phyloP scores from a whole-genome alignment of 2,113 vertebrate species.

The Pelecanus crispus region DNA sequence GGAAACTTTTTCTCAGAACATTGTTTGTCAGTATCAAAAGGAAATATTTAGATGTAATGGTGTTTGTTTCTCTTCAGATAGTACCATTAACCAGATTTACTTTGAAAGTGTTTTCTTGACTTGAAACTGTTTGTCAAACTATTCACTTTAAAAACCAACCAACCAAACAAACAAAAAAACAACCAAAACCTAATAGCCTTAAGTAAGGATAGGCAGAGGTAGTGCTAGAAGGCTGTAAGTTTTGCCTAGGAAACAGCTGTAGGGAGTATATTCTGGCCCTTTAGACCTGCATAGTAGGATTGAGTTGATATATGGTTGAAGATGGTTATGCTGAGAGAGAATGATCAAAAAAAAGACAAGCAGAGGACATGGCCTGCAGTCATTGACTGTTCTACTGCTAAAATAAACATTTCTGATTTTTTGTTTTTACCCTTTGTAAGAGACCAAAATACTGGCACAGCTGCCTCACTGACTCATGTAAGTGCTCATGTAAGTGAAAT shows the following conservation, averaged over 20 bases:
- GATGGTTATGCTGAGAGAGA: background rate
- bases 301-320: background rate
- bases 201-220: background rate
- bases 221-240: background rate
- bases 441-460: background rate
- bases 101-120: background rate
- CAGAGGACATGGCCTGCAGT: background rate
- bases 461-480: background rate
- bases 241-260: background rate
- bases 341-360: background rate
- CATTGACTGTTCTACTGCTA: no score
- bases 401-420: background rate
- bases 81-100: background rate
- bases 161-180: background rate
- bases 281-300: background rate
- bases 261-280: background rate
- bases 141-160: background rate
- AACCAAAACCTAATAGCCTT: background rate
- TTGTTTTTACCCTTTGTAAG: background rate
- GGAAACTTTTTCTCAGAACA: background rate
- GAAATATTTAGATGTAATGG: background rate
- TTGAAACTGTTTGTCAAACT: background rate
- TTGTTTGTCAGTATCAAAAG: background rate
- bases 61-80: background rate
- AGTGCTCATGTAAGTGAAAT: background rate